Evolutionary conservation across 1,140 invertebrate species (phyloP), one percentile per base, ranked within the genome.

Genomic region (Popillia japonica): DNA sequence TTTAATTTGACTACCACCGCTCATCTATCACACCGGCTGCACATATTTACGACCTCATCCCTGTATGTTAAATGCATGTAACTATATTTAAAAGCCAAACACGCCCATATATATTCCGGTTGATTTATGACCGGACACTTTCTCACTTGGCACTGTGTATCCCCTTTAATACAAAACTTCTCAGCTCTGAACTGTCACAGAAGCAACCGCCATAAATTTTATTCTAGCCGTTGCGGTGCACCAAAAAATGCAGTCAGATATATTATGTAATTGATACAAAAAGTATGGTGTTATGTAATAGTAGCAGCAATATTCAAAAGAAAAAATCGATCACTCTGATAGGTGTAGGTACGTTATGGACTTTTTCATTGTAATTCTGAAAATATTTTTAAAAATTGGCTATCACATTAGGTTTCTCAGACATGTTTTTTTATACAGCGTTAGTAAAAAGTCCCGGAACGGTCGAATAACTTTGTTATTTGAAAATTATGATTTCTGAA

Each of bases 41-140:
- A 55, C 48, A 6, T 17, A 55, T 55, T n/a, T 55, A 55, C 48
- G 17, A 55, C 11, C 17, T 6, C 17, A 55, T n/a, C 48, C 48
- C 48, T 17, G 17, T 55, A n/a, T 17, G 48, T 55, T 55, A 55
- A 55, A 55, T n/a, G 48, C 48, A 55, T 55, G 48, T 55, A 55
- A n/a, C 48, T n/a, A 55, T 17, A 55, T 55, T 55, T 55, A 55
- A 55, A 55, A 55, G 48, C 48, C 14, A 55, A n/a, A 55, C 48
- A 55, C 48, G 14, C 17, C 14, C 48, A 55, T 55, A 55, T 55
- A 55, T 55, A 55, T 17, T n/a, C 14, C 4, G 48, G 9, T n/a
- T 55, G 48, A 55, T 55, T 55, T 55, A 55, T 55, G 48, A 17
- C 14, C 4, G 48, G 48, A 55, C 48, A 55, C 48, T 55, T 55